Conservation (phyloP, 1,140 invertebrate species). For the Tetranychus cinnabarinus region DNA sequence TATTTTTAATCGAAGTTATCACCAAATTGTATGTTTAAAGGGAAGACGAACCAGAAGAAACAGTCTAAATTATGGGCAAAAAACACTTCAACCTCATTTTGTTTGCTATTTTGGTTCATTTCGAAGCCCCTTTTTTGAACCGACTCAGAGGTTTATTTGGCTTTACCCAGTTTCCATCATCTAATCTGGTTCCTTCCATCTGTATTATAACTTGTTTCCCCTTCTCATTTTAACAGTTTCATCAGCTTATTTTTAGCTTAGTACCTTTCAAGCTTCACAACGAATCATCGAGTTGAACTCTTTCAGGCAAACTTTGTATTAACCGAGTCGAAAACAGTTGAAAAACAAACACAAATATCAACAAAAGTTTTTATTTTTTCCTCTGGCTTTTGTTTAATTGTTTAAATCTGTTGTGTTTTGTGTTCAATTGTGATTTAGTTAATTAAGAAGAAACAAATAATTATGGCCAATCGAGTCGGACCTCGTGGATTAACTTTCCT, state of each 20-base stretch:
- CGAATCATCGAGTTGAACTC: not conserved
- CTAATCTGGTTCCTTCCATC: not conserved
- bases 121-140: no score
- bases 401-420: not conserved
- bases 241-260: not conserved
- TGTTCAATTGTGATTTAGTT: not conserved
- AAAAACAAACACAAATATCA: not conserved
- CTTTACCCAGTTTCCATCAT: not conserved
- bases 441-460: not conserved
- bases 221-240: not conserved
- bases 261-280: not conserved
- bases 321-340: not conserved
- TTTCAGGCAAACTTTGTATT: not conserved
- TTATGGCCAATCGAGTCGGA: constrained; percentile 3
- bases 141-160: not conserved
- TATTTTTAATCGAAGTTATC: no score
- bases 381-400: not conserved
- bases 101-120: no score
- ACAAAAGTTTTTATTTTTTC: not conserved
- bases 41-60: no score
- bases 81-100: no score
- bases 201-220: not conserved
- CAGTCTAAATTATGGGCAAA: no score
- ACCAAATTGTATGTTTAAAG: no score
- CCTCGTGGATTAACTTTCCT: constrained; percentile 1